A percentile compares a stretch with the other conserved stretches of the same genome.
Conservation (phyloP, 2,888 invertebrate genomes). For the Acronicta leporina region DNA sequence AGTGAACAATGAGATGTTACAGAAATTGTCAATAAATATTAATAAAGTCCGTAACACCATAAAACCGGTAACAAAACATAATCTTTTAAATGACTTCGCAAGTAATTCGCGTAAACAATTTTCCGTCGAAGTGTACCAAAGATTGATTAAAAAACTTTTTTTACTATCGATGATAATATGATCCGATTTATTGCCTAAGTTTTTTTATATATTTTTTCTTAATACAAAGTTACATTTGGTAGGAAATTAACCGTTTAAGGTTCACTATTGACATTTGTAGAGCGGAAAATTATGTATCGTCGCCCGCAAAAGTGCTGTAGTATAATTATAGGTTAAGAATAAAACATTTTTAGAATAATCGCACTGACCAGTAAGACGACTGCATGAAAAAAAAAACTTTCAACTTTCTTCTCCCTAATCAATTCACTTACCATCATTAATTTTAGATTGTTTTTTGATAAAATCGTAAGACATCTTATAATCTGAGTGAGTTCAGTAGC, state of each 20-base stretch:
- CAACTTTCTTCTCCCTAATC: too few species aligned
- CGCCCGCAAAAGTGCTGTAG: constrained; percentile 38
- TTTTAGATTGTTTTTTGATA: too few species aligned
- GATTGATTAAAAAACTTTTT: constrained; percentile 66
- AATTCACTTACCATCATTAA: too few species aligned
- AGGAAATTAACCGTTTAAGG: constrained; percentile 63
- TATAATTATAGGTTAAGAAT: too few species aligned
- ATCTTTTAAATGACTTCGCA: constrained; percentile 53
- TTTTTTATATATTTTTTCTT: constrained; percentile 56
- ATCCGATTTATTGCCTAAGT: constrained; percentile 55
- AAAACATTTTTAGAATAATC: too few species aligned
- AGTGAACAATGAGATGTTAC: constrained; percentile 4
- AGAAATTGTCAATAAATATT: constrained; percentile 13
- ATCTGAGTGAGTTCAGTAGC: too few species aligned
- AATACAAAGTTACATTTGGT: constrained; percentile 59
- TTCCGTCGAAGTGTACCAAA: constrained; percentile 40
- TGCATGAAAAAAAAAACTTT: too few species aligned
- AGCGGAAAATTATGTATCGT: constrained; percentile 59
- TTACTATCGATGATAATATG: constrained; percentile 54
- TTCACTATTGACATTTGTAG: constrained; percentile 58
- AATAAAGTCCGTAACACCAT: constrained; percentile 21
- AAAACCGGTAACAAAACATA: constrained; percentile 43
- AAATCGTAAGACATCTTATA: too few species aligned
- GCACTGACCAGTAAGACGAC: too few species aligned
- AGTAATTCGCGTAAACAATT: constrained; percentile 55